Percentiles rank a stretch among this genome's conserved stretches.
Conservation (phyloP, 2,888 invertebrate species). For the Leptopilina syphax region DNA sequence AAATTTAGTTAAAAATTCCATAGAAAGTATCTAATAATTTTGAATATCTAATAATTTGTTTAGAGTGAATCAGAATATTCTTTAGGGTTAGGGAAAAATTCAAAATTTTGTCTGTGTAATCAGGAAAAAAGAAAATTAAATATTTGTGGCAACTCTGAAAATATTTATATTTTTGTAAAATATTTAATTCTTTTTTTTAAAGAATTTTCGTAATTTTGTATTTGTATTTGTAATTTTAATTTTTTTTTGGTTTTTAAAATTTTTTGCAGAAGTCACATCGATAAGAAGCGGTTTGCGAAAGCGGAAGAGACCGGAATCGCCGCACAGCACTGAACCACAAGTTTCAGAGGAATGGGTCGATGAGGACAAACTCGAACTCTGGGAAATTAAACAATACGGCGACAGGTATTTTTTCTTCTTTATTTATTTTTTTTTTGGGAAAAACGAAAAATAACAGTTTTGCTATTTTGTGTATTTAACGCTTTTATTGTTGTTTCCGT, state of each 20-base stretch:
- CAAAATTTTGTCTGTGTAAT: no score
- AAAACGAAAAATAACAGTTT: background rate
- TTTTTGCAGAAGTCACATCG: conserved; percentile 89
- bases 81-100: no score
- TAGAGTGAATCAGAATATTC: no score
- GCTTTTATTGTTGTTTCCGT: background rate
- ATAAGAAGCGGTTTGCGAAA: conserved; percentile 95
- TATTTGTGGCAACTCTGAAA: no score
- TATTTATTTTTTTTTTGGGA: no score
- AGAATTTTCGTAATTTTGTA: no score
- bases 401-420: conserved; percentile 81
- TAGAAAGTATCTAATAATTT: no score
- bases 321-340: conserved; percentile 95
- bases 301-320: conserved; percentile 94
- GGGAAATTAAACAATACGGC: conserved; percentile 97
- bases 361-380: conserved; percentile 95
- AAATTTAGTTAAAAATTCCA: no score
- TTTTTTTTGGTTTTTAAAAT: conserved; percentile 30
- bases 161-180: no score
- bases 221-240: background rate
- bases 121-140: no score
- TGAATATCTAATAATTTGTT: no score
- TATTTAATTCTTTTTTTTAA: background rate
- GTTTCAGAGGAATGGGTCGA: conserved; percentile 97
- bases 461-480: background rate